Conservation (phyloP, 2,888 invertebrate genomes). For the Lepidochitona cinerea region DNA sequence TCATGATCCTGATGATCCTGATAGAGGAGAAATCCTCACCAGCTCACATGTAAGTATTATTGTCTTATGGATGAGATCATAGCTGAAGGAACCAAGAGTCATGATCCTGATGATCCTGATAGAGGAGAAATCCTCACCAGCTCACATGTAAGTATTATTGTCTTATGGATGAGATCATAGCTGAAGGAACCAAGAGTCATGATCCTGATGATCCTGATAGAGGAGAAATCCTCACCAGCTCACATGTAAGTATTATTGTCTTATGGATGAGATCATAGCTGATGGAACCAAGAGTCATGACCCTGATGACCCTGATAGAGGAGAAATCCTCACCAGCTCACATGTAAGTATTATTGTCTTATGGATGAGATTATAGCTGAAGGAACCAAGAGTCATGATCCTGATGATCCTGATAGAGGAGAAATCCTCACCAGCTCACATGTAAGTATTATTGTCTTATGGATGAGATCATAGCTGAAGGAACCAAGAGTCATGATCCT, state of each 20-base stretch:
- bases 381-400: constrained; percentile 47
- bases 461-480: constrained; percentile 64
- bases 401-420: constrained; percentile 41
- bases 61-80: constrained; percentile 70
- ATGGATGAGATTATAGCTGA: constrained; percentile 67
- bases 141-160: constrained; percentile 67
- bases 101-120: constrained; percentile 48
- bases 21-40: constrained; percentile 38
- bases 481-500: constrained; percentile 48
- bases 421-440: constrained; percentile 52
- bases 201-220: constrained; percentile 48
- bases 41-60: constrained; percentile 64
- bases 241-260: constrained; percentile 66
- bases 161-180: constrained; percentile 68
- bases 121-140: constrained; percentile 40
- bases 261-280: constrained; percentile 68
- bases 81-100: constrained; percentile 42
- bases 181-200: constrained; percentile 43
- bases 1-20: constrained; percentile 48
- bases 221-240: constrained; percentile 42
- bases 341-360: constrained; percentile 67
- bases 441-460: constrained; percentile 68
- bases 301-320: constrained; percentile 45
- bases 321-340: constrained; percentile 45
- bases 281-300: constrained; percentile 46